phyloP scores from a whole-genome alignment of 2,888 invertebrate species.

The Coleophora deauratella region DNA sequence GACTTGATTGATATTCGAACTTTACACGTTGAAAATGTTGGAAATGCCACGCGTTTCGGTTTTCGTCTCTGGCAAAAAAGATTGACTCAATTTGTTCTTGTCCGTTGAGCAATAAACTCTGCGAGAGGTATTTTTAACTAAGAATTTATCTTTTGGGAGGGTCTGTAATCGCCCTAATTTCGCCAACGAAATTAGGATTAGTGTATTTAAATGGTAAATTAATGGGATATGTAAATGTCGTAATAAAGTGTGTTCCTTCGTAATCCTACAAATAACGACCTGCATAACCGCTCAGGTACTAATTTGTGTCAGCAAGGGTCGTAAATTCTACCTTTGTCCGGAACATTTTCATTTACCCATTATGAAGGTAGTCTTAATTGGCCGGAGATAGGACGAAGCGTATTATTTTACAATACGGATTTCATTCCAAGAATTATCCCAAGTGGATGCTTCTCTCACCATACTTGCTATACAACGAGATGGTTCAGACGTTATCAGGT shows the following conservation, averaged over 20 bases:
- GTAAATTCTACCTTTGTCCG: too few species aligned
- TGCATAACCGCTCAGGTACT: too few species aligned
- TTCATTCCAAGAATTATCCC: too few species aligned
- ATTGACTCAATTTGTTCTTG: constrained; percentile 72
- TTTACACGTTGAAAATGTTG: constrained; percentile 66
- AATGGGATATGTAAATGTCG: constrained; percentile 36
- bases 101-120: constrained; percentile 66
- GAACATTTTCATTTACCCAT: too few species aligned
- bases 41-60: constrained; percentile 55
- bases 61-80: constrained; percentile 63
- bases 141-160: constrained; percentile 55
- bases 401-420: too few species aligned
- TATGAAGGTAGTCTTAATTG: too few species aligned
- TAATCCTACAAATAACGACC: too few species aligned
- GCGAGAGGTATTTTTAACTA: constrained; percentile 60
- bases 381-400: too few species aligned
- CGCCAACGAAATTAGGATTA: constrained; percentile 42
- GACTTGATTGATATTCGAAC: constrained; percentile 68
- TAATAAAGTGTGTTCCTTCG: constrained; percentile 21
- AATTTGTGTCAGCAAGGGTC: too few species aligned
- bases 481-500: constrained; percentile 17
- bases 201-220: constrained; percentile 38
- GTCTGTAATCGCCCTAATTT: constrained; percentile 57
- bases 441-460: too few species aligned
- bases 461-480: neutral